Evolutionary conservation across 1,140 invertebrate species (phyloP).

Genomic region (Drosophila persimilis): DNA sequence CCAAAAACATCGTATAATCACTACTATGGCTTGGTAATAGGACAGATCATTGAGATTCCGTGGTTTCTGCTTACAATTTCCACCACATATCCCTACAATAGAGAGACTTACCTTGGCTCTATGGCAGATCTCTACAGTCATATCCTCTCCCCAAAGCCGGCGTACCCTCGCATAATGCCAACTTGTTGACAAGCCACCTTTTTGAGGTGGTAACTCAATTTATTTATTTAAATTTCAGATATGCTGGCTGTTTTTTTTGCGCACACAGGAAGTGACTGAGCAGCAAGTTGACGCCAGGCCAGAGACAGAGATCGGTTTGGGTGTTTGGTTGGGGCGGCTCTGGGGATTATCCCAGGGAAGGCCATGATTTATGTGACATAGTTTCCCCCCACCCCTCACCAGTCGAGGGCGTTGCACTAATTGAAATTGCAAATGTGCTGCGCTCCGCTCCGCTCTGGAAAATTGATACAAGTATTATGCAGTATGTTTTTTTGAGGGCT

Average conservation of each 20-base stretch:
- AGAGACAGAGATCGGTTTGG: slow-evolving; percentile 39
- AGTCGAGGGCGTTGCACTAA: slow-evolving; percentile 72
- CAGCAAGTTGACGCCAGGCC: slow-evolving; percentile 46
- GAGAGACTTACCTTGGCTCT: too few species aligned
- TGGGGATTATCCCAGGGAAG: too few species aligned
- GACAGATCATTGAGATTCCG: too few species aligned
- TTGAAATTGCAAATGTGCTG: slow-evolving; percentile 77
- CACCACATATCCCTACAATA: too few species aligned
- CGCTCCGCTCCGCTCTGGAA: slow-evolving; percentile 12
- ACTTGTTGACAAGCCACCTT: slow-evolving; percentile 71
- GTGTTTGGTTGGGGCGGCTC: too few species aligned
- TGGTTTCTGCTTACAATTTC: too few species aligned
- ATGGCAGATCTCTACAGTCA: too few species aligned
- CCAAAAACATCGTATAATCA: too few species aligned
- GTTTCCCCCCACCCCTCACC: slow-evolving; percentile 19
- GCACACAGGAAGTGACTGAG: slow-evolving; percentile 52
- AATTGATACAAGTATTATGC: slow-evolving; percentile 76
- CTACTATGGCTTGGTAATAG: too few species aligned
- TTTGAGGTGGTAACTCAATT: slow-evolving; percentile 78
- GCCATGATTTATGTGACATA: slow-evolving; percentile 77
- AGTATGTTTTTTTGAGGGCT: slow-evolving; percentile 30
- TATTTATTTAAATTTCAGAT: slow-evolving; percentile 76
- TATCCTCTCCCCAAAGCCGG: too few species aligned
- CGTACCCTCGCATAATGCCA: slow-evolving; percentile 37
- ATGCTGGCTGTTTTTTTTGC: neutral